Evolutionary conservation across 2,113 vertebrate species (phyloP).

Genomic region (Pipra filicauda): DNA sequence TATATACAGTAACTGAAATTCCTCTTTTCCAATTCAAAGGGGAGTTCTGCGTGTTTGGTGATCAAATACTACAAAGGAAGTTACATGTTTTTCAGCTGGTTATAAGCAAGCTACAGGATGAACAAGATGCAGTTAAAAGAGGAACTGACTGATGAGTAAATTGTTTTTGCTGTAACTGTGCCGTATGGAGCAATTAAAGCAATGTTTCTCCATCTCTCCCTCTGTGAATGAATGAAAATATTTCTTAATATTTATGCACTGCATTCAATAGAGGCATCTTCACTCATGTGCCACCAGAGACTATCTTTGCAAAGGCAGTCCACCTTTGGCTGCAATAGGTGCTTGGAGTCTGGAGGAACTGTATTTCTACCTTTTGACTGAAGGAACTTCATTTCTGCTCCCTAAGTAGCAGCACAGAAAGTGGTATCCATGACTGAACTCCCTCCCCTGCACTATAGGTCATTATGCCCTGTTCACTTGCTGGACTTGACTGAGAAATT

Average conservation of each 20-base stretch:
- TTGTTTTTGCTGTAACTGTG: neutral
- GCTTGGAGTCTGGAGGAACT: neutral
- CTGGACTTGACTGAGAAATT: conserved; percentile 1
- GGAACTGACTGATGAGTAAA: neutral
- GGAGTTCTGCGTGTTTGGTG: neutral
- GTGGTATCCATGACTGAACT: neutral
- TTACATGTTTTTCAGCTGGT: neutral
- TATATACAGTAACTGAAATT: neutral
- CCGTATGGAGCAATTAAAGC: neutral
- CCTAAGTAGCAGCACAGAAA: neutral
- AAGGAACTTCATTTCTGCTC: conserved; percentile 37
- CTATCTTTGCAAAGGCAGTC: neutral
- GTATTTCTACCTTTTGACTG: conserved; percentile 8
- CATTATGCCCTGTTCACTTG: neutral
- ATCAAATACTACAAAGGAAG: neutral
- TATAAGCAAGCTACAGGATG: neutral
- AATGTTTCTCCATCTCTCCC: neutral
- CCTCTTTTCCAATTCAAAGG: neutral
- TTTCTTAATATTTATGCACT: neutral
- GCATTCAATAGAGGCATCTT: neutral
- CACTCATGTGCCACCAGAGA: neutral
- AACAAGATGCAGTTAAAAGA: neutral
- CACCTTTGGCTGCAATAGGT: neutral
- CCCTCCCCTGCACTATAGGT: neutral
- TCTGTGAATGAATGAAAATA: neutral